phyloP scores from a whole-genome alignment of 2,113 vertebrate genomes.

The Porphyrio hochstetteri region DNA sequence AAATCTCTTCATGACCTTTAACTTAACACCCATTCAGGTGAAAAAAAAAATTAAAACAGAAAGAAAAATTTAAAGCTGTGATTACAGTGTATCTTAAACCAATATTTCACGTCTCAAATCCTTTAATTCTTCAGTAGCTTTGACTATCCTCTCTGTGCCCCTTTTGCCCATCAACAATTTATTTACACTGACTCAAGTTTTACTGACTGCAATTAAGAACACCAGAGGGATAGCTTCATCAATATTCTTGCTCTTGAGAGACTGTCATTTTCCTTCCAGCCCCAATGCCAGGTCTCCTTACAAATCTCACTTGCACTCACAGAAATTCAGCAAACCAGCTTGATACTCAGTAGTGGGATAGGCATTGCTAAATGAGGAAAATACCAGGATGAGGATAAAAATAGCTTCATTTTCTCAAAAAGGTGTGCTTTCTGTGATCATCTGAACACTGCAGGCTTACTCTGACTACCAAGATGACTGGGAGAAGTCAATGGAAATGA shows the following conservation, averaged over 20 bases:
- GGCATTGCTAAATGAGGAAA: neutral
- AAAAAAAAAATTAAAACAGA: neutral
- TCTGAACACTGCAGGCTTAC: neutral
- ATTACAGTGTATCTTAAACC: neutral
- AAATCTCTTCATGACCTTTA: neutral
- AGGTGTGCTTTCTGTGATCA: neutral
- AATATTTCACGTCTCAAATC: neutral
- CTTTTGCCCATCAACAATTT: neutral
- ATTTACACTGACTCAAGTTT: neutral
- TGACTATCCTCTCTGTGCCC: neutral
- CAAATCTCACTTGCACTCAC: neutral
- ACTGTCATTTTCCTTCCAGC: neutral
- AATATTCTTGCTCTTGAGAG: neutral
- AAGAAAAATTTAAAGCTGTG: neutral
- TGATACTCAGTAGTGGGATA: neutral
- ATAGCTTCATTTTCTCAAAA: neutral
- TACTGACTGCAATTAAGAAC: neutral
- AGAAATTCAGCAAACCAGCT: neutral
- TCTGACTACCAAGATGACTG: neutral
- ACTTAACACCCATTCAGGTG: neutral
- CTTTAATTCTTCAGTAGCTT: neutral
- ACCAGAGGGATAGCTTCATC: neutral
- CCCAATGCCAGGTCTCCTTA: neutral
- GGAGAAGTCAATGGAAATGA: neutral
- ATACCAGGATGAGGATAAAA: neutral